Base-by-base conservation (phyloP, 2,888 invertebrate genomes). In the Euzophera pinguis region DNA sequence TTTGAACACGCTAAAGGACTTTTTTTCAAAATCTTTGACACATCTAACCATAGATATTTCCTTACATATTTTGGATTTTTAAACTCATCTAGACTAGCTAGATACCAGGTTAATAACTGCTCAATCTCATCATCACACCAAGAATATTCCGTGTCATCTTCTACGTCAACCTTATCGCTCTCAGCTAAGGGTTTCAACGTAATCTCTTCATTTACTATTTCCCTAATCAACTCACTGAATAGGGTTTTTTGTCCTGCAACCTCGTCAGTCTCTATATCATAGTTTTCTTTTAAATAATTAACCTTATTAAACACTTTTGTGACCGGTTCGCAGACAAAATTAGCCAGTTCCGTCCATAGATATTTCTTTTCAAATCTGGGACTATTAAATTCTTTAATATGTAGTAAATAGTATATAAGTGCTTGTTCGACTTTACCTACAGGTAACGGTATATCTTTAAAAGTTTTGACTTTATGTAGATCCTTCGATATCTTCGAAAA, bases 11-110 rank as follows among this genome's bases (percentile, higher is more conserved):
- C 74, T 14, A 85, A 57, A 0, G 89, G 80, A 49, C 76, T 84
- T 53, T 84, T 84, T n/a, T 71, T 72, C 4, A 88, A 57, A 42
- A 82, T 72, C 12, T 70, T 64, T 0, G 86, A 77, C 0, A 78
- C 80, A 39, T 89, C 87, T 65, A 81, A 73, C 89, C 89, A 90
- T 0, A 90, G 61, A 14, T 85, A 87, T 7, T 80, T 84, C 0
- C 84, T 62, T 0, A 84, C 78, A 34, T 74, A 86, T 60, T 86
- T 87, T 0, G 89, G 84, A 50, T 87, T 87, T 54, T 88, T 90
- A 55, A 90, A 90, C 56, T 86, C 86, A 1, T 88, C 87, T 59
- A 88, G 70, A 65, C 88, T 85, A 0, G 76, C 74, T 51, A 88
- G 59, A 63, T 88, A 90, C 88, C 88, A 89, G 5, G 73, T 73